A percentile compares a stretch with the other conserved stretches of the same genome.
phyloP scores from a whole-genome alignment of 2,888 invertebrate genomes.

The Oscheius sp. region DNA sequence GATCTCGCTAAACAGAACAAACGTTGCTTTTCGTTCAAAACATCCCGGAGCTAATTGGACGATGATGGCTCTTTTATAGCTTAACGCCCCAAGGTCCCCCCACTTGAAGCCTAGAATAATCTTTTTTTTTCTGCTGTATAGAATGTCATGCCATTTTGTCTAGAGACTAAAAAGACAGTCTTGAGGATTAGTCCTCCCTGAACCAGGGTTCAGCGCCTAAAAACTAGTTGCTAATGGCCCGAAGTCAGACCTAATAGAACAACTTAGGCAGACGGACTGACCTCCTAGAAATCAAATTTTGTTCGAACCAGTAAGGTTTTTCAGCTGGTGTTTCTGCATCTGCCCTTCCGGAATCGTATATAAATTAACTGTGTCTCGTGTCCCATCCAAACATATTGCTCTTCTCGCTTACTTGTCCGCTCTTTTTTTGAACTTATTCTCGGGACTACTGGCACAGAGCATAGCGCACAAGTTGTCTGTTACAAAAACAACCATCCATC shows the following conservation, averaged over 20 bases:
- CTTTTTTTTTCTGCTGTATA: background rate
- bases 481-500: slow-evolving; percentile 18
- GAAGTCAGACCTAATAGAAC: slow-evolving; percentile 13
- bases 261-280: slow-evolving; percentile 16
- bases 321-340: background rate
- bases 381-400: background rate
- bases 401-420: background rate
- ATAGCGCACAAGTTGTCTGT: background rate
- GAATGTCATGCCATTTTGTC: background rate
- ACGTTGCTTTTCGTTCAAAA: slow-evolving; percentile 1
- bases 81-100: background rate
- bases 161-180: too few species aligned
- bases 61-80: slow-evolving; percentile 1
- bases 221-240: slow-evolving; percentile 31
- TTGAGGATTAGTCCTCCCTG: background rate
- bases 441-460: too few species aligned
- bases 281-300: slow-evolving; percentile 25
- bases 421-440: too few species aligned
- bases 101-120: too few species aligned
- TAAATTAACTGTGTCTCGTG: background rate
- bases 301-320: background rate
- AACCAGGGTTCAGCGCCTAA: slow-evolving; percentile 14
- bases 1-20: background rate
- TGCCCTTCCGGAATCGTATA: background rate
- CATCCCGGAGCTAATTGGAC: slow-evolving; percentile 6